Conservation (phyloP, 2,113 vertebrate species). For the Sterrhoptilus dennistouni region DNA sequence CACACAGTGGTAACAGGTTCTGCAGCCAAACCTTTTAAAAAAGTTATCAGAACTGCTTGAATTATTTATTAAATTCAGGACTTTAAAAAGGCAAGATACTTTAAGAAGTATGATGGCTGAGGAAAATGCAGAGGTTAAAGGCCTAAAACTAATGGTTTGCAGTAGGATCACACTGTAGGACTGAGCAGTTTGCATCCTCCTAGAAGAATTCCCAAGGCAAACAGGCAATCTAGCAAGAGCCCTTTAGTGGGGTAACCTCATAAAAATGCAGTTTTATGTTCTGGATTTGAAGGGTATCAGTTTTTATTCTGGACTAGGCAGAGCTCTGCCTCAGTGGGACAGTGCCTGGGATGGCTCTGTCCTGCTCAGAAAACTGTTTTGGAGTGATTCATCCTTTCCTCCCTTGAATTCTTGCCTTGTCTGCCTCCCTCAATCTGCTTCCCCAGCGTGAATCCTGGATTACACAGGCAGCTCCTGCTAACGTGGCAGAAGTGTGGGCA, state of each 20-base stretch:
- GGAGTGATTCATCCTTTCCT: neutral
- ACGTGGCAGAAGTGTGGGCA: neutral
- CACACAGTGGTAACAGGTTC: neutral
- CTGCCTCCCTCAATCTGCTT: neutral
- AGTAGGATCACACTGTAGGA: neutral
- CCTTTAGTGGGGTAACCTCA: neutral
- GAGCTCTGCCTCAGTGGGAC: neutral
- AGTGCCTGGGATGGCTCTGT: neutral
- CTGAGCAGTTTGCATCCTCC: neutral
- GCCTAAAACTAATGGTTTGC: neutral
- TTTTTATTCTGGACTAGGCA: neutral
- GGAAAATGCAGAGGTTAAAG: neutral
- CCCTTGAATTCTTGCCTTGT: neutral
- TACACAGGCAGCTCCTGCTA: neutral
- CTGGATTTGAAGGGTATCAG: neutral
- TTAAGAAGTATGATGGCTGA: neutral
- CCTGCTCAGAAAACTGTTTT: neutral
- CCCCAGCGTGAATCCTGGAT: neutral
- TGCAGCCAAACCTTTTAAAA: neutral
- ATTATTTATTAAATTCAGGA: neutral
- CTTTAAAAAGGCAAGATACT: neutral
- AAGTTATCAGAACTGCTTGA: neutral
- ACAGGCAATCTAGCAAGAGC: fast-evolving
- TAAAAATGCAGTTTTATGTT: neutral
- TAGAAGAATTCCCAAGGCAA: neutral